Evolutionary conservation across 2,797 vertebrate species (phyloP).

Genomic region (Chaetophractus vellerosus): DNA sequence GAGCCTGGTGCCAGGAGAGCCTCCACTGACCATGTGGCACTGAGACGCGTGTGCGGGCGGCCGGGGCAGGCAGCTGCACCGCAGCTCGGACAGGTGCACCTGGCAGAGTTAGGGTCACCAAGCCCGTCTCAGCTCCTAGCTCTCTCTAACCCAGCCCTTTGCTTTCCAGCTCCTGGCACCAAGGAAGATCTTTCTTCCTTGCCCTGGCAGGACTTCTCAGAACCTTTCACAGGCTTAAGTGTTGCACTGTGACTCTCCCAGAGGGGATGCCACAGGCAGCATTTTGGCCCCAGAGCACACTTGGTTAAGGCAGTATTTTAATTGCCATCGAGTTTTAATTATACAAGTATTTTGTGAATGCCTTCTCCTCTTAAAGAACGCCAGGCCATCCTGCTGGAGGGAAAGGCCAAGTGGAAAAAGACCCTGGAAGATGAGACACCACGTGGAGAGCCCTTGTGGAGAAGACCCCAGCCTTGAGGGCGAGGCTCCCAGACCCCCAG

Average conservation of each 20-base stretch:
- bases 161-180: constrained; percentile 10
- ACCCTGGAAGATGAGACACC: neutral
- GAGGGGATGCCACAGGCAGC: neutral
- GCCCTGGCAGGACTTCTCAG: neutral
- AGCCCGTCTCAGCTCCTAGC: neutral
- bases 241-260: neutral
- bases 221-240: neutral
- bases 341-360: neutral
- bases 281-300: neutral
- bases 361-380: constrained; percentile 6
- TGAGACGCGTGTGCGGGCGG: rapidly evolving
- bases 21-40: neutral
- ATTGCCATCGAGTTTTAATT: constrained; percentile 32
- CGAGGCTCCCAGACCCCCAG: neutral
- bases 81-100: neutral
- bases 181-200: neutral
- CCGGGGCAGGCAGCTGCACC: neutral
- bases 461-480: neutral
- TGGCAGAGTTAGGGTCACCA: no score
- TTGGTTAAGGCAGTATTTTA: neutral
- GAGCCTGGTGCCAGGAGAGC: neutral
- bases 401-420: neutral
- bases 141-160: neutral
- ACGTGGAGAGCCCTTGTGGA: neutral
- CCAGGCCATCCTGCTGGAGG: neutral